phyloP scores from a whole-genome alignment of 1,140 invertebrate genomes.

The Bilobella aurantiaca region DNA sequence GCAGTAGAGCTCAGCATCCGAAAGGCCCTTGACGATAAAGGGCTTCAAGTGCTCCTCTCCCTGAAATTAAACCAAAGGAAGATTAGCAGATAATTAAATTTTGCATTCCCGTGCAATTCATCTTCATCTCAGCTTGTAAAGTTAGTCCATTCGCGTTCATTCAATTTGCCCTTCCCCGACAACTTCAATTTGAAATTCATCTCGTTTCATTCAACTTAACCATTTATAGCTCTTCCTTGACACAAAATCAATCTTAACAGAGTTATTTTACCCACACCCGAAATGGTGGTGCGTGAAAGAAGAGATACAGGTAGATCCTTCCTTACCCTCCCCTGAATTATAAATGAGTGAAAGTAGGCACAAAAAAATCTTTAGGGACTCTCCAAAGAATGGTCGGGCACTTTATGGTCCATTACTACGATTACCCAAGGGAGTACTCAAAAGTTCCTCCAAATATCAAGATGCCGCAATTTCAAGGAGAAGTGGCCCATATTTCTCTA shows the following conservation, averaged over 20 bases:
- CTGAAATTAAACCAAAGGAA: constrained; percentile 41
- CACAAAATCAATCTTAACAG: background rate
- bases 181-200: background rate
- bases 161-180: background rate
- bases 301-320: background rate
- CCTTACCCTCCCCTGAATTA: background rate
- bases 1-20: constrained; percentile 93
- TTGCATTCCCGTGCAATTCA: background rate
- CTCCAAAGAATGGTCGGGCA: too few species aligned
- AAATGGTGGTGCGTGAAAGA: background rate
- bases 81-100: background rate
- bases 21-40: constrained; percentile 77
- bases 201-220: background rate
- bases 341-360: background rate
- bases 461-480: too few species aligned
- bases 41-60: constrained; percentile 89
- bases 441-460: too few species aligned
- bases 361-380: background rate
- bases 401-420: too few species aligned
- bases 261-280: background rate
- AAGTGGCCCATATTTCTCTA: too few species aligned
- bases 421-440: too few species aligned
- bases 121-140: too few species aligned
- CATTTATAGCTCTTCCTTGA: background rate
- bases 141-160: background rate